These are phyloP conservation scores for Bradypus variegatus DNA, from an alignment of 2,797 vertebrate species.

Conservation along the genomic window DNA sequence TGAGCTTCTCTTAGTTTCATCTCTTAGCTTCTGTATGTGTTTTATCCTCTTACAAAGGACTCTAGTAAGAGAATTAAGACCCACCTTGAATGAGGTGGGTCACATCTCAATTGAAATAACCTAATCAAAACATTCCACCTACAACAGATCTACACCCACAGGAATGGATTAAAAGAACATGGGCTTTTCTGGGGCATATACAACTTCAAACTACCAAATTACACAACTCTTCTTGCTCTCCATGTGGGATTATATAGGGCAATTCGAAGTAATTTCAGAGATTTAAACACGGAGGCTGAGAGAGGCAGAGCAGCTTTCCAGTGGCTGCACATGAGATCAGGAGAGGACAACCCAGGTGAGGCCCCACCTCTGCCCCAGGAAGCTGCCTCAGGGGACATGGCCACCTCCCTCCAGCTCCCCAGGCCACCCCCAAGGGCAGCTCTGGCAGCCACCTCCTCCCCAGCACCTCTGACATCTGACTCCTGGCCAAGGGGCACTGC, in stretches of 20 bases:
- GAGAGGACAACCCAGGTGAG: not conserved
- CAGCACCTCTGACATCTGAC: not conserved
- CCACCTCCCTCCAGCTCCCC: not conserved
- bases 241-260: not conserved
- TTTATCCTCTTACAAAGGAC: too few relatives aligned
- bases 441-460: not conserved
- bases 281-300: not conserved
- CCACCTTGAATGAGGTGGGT: too few relatives aligned
- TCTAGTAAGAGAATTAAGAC: too few relatives aligned
- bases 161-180: too few relatives aligned
- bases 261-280: not conserved
- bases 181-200: too few relatives aligned
- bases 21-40: too few relatives aligned
- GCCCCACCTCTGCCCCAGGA: not conserved
- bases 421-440: not conserved
- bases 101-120: too few relatives aligned
- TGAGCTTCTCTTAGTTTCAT: too few relatives aligned
- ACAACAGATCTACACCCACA: too few relatives aligned
- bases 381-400: fast-evolving
- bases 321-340: not conserved
- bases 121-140: too few relatives aligned
- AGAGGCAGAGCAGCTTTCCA: not conserved
- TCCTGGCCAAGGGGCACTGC: not conserved
- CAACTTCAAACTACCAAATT: too few relatives aligned
- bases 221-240: not conserved